A percentile compares a stretch with the other conserved stretches of the same genome.
Evolutionary conservation across 2,888 invertebrate genomes (phyloP).

Genomic region (Anodontia alba): DNA sequence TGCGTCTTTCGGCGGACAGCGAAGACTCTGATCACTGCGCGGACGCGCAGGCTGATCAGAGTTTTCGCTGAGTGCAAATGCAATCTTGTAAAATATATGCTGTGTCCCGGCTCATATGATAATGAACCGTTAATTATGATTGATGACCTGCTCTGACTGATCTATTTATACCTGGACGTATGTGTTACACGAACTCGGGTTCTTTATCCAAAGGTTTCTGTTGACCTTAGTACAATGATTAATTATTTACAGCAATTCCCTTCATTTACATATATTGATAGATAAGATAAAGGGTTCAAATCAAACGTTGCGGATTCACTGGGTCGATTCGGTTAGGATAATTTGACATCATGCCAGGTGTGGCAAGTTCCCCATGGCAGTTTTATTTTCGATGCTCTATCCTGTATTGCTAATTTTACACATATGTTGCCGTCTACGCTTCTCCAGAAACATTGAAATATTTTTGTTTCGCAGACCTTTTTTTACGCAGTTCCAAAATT

Average conservation of each 20-base stretch:
- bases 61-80: too few relatives aligned
- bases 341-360: slow-evolving; percentile 9
- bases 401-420: neutral
- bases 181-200: neutral
- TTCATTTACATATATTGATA: neutral
- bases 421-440: too few relatives aligned
- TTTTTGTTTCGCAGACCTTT: too few relatives aligned
- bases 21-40: too few relatives aligned
- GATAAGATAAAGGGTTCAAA: neutral
- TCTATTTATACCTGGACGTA: neutral
- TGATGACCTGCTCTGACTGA: neutral
- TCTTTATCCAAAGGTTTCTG: neutral
- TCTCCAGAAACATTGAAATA: too few relatives aligned
- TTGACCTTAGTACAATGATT: neutral
- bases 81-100: too few relatives aligned
- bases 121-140: neutral
- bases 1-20: too few relatives aligned
- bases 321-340: neutral
- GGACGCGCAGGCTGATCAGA: too few relatives aligned
- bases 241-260: neutral
- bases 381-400: neutral
- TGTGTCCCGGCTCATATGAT: neutral
- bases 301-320: neutral
- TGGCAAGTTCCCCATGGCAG: neutral
- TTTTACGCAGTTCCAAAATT: too few relatives aligned